These are phyloP conservation scores for Mythimna lalbum DNA, from an alignment of 2,888 invertebrate species.

Conservation along the genomic window DNA sequence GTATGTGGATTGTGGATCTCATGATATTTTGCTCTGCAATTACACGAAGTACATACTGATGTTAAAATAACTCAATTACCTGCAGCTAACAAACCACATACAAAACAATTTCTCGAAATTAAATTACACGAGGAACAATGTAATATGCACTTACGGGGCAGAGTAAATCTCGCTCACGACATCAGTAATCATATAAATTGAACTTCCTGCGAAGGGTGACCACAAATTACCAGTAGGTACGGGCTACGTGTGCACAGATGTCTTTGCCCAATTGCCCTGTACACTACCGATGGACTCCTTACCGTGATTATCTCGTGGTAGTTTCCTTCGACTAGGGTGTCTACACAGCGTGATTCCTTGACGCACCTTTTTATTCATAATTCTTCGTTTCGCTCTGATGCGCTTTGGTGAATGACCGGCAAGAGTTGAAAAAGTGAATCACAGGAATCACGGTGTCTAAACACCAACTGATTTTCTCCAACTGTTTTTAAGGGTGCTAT, in stretches of 20 bases:
- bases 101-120: slow-evolving; percentile 53
- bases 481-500: slow-evolving; percentile 61
- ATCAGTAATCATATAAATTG: slow-evolving; percentile 72
- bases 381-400: slow-evolving; percentile 84
- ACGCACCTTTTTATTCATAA: slow-evolving; percentile 87
- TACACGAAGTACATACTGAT: slow-evolving; percentile 4
- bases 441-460: slow-evolving; percentile 88
- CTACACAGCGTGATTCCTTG: slow-evolving; percentile 86
- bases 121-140: slow-evolving; percentile 62
- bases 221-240: slow-evolving; percentile 79
- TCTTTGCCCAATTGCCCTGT: slow-evolving; percentile 74
- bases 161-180: slow-evolving; percentile 68
- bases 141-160: slow-evolving; percentile 58
- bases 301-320: slow-evolving; percentile 74
- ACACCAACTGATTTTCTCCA: slow-evolving; percentile 81
- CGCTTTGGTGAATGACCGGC: slow-evolving; percentile 88
- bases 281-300: slow-evolving; percentile 69
- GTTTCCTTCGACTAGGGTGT: slow-evolving; percentile 83
- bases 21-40: not conserved
- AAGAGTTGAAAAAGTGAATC: slow-evolving; percentile 86
- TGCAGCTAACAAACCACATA: slow-evolving; percentile 31
- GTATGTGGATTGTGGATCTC: not conserved
- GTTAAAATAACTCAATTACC: slow-evolving; percentile 49
- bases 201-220: slow-evolving; percentile 84
- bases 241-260: slow-evolving; percentile 69